Conservation (phyloP, 2,113 vertebrate genomes). For the Crypturellus undulatus region DNA sequence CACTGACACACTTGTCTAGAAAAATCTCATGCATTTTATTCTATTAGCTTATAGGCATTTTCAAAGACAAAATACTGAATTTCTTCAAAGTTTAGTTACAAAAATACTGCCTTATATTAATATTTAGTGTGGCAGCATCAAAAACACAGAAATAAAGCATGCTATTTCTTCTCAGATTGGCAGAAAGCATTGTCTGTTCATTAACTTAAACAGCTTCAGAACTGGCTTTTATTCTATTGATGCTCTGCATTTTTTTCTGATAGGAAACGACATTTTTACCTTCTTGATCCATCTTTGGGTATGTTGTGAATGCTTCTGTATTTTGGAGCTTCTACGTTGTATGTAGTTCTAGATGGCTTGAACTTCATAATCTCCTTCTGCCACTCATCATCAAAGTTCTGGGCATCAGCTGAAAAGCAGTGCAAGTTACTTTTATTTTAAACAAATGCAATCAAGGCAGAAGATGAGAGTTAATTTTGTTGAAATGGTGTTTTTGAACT, state of each 20-base stretch:
- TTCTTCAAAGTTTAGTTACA: background rate
- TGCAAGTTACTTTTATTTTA: background rate
- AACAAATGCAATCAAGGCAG: background rate
- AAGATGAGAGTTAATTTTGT: rapidly evolving
- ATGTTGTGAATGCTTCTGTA: constrained; percentile 44
- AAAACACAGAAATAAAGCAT: background rate
- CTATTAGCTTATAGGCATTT: background rate
- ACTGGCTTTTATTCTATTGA: background rate
- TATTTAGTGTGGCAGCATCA: background rate
- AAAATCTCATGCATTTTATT: background rate
- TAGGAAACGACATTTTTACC: constrained; percentile 72
- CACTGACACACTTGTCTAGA: background rate
- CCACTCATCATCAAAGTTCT: constrained; percentile 91
- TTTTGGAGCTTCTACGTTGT: constrained; percentile 68
- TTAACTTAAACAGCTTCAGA: background rate
- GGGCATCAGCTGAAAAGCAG: constrained; percentile 84
- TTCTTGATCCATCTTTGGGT: constrained; percentile 58
- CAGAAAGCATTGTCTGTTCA: background rate
- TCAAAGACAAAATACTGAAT: background rate
- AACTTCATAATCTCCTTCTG: constrained; percentile 85
- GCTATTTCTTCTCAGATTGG: background rate
- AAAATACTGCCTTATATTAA: background rate
- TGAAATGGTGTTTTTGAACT: background rate
- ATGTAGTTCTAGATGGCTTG: constrained; percentile 59
- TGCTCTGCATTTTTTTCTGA: background rate